Conservation (phyloP, 2,113 vertebrate genomes). For the Barnardius zonarius region DNA sequence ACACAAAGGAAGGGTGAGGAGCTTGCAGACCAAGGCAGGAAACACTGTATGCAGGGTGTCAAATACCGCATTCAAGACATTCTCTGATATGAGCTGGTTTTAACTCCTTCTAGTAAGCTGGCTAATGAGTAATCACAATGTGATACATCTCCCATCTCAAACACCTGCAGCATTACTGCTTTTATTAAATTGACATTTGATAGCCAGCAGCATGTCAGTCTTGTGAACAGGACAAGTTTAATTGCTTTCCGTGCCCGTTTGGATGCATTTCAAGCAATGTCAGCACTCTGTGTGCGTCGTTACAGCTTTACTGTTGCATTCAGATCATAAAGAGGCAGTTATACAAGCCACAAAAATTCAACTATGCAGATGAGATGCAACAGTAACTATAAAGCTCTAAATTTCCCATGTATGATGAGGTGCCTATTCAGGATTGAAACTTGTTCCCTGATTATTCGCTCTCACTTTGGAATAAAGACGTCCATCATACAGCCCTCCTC, state of each 20-base stretch:
- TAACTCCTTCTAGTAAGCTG: background rate
- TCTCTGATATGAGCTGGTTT: background rate
- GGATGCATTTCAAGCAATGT: background rate
- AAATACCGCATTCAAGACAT: background rate
- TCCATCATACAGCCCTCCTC: background rate
- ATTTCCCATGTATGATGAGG: background rate
- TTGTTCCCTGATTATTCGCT: background rate
- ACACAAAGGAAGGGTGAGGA: background rate
- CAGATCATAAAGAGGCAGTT: background rate
- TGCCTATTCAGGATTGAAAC: background rate
- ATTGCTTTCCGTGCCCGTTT: background rate
- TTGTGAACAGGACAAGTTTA: background rate
- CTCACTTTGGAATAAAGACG: background rate
- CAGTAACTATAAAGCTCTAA: background rate
- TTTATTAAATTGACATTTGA: background rate
- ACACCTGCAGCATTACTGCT: background rate
- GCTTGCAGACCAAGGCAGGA: background rate
- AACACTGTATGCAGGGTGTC: background rate
- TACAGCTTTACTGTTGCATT: constrained; percentile 3
- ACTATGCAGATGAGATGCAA: background rate
- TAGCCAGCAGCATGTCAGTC: background rate
- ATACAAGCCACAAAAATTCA: background rate
- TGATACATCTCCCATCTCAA: background rate
- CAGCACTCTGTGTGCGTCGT: background rate
- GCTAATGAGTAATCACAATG: background rate